Evolutionary conservation across 2,113 vertebrate genomes (phyloP).

Genomic region (Ia io): DNA sequence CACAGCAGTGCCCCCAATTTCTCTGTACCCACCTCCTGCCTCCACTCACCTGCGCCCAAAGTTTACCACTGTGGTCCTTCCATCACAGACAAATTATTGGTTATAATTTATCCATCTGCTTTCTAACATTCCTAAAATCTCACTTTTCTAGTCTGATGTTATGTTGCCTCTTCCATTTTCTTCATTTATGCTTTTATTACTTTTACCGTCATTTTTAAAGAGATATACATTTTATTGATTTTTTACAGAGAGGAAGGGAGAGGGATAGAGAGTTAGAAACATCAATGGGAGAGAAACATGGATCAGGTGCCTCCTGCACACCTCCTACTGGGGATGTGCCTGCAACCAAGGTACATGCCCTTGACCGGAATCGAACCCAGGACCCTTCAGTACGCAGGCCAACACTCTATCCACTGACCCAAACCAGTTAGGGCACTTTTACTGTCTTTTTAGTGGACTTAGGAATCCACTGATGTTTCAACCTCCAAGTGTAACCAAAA

Average conservation of each 20-base stretch:
- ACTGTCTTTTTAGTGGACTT: background rate
- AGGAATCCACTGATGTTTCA: background rate
- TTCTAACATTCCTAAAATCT: conserved; percentile 12
- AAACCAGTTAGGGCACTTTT: too few relatives aligned
- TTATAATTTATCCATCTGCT: background rate
- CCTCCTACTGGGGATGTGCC: too few relatives aligned
- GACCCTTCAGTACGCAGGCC: too few relatives aligned
- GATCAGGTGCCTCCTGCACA: too few relatives aligned
- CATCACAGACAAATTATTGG: background rate
- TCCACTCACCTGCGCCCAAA: background rate
- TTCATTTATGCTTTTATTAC: background rate
- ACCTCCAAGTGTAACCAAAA: background rate
- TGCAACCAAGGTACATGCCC: too few relatives aligned
- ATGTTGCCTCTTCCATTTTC: background rate
- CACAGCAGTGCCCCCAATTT: background rate
- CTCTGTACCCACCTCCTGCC: background rate
- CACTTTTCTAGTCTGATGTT: background rate
- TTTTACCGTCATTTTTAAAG: background rate
- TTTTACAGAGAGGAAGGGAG: too few relatives aligned
- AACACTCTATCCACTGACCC: too few relatives aligned
- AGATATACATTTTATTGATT: too few relatives aligned
- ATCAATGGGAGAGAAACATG: too few relatives aligned
- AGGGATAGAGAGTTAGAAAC: too few relatives aligned
- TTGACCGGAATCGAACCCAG: too few relatives aligned
- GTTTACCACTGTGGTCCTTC: background rate